Percentiles rank a stretch among this genome's conserved stretches.
Evolutionary conservation across 2,888 invertebrate genomes (phyloP).

Genomic region (Empis livida): DNA sequence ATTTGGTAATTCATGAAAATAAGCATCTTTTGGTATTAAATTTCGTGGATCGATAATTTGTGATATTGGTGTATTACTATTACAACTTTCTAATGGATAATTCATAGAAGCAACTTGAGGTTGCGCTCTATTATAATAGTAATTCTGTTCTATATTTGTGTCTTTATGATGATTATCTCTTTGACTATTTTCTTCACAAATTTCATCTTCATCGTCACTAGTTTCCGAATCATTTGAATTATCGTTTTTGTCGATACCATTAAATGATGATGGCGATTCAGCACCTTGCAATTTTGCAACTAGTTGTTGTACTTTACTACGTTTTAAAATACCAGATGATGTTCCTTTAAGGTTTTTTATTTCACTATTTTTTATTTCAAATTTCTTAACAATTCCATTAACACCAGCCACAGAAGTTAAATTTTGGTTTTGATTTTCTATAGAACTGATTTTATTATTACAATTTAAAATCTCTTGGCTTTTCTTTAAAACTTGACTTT

Average conservation of each 20-base stretch:
- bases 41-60: slow-evolving; percentile 13
- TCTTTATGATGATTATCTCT: not conserved
- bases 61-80: slow-evolving; percentile 1
- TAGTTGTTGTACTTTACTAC: slow-evolving; percentile 23
- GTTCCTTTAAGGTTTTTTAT: slow-evolving; percentile 23
- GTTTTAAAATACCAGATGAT: slow-evolving; percentile 12
- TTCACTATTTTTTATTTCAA: slow-evolving; percentile 19
- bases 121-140: slow-evolving; percentile 12
- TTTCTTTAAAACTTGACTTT: slow-evolving; percentile 12
- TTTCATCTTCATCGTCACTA: slow-evolving; percentile 43
- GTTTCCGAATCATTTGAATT: slow-evolving; percentile 39
- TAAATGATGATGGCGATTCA: not conserved
- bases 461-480: slow-evolving; percentile 7
- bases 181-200: slow-evolving; percentile 20
- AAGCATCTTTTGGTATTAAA: slow-evolving; percentile 47
- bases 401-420: slow-evolving; percentile 3
- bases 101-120: slow-evolving; percentile 11
- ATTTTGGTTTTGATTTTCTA: not conserved
- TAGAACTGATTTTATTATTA: not conserved
- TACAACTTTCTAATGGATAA: slow-evolving; percentile 6
- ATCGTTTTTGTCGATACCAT: not conserved
- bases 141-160: not conserved
- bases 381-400: slow-evolving; percentile 13
- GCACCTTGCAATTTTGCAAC: slow-evolving; percentile 24
- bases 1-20: slow-evolving; percentile 46